Conservation (phyloP, 2,888 invertebrate genomes). For the Apamea sordens region DNA sequence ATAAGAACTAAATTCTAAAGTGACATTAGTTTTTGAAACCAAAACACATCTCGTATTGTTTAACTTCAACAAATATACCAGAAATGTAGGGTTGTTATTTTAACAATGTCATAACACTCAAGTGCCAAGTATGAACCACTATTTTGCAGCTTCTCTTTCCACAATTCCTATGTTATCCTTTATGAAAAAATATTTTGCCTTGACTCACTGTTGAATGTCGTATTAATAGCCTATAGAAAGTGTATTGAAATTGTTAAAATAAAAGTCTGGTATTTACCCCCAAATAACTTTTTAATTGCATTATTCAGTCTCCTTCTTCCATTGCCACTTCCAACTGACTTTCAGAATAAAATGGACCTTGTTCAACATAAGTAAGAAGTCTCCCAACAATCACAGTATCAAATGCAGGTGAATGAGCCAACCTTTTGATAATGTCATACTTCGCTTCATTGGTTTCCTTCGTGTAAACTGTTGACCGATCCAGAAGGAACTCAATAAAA, state of each 20-base stretch:
- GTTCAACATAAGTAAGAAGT: conserved; percentile 92
- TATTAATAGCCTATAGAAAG: neutral
- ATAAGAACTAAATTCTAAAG: conserved; percentile 37
- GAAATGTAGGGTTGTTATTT: neutral
- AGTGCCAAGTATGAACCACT: neutral
- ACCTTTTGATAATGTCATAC: conserved; percentile 92
- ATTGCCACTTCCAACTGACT: conserved; percentile 93
- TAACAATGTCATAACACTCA: neutral
- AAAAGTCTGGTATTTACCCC: neutral
- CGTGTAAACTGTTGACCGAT: conserved; percentile 92
- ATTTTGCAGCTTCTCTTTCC: neutral
- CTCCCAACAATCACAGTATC: conserved; percentile 91
- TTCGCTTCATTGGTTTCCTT: conserved; percentile 94
- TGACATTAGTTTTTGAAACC: conserved; percentile 39
- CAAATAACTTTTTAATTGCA: neutral
- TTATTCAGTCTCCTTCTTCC: conserved; percentile 90
- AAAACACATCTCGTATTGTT: conserved; percentile 39
- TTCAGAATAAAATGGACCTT: conserved; percentile 95
- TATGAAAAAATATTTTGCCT: neutral
- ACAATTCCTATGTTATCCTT: neutral
- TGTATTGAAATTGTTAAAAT: conserved; percentile 17
- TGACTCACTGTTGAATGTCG: neutral
- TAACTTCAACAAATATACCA: conserved; percentile 24
- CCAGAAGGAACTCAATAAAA: conserved; percentile 94
- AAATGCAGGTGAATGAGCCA: conserved; percentile 91